Base-by-base conservation (phyloP, 2,888 invertebrate genomes). In the Octodonta nipae region DNA sequence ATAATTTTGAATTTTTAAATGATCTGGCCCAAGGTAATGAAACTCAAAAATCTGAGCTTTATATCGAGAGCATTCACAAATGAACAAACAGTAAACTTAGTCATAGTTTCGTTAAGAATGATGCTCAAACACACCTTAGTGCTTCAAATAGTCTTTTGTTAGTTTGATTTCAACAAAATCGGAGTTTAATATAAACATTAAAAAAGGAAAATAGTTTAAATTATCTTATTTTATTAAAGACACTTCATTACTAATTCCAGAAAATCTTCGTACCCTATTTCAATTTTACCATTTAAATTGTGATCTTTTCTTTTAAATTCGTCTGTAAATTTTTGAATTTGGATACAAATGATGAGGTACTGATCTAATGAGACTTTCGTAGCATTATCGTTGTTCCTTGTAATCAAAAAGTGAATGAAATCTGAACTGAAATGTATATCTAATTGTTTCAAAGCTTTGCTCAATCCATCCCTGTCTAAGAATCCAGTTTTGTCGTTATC, bases 321-420 rank as follows among this genome's bases (percentile, higher is more conserved):
- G 25, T 60, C 58, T 1, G 58, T 58, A 33, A 55, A 60, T 29
- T 48, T 50, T 36, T 60, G 59, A n/a, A 60, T 59, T 35, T 60
- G 59, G 8, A 60, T 56, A 34, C 59, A 60, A n/a, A 54, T 56
- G 2, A 60, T 49, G 5, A 60, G 52, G 41, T 54, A 60, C 36
- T 58, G 59, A 40, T 59, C 58, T 35, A 60, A 34, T 2, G 57
- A 51, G 26, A 60, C 55, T 32, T 42, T 52, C 28, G 45, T 53
- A 4, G 50, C 48, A 13, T 45, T 41, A 2, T 52, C 51, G 38
- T 56, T 51, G 24, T 42, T 47, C 27, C 51, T 51, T 3, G 45
- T 48, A 12, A 58, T 50, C 30, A 58, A 38, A 40, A 55, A 58
- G 28, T 43, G 40, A 5, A 57, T 45, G 36, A 58, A 58, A 2